Percentiles rank a stretch among this genome's conserved stretches.
These are phyloP conservation scores for Mactra quadrangularis DNA, from an alignment of 1,140 invertebrate genomes.

Conservation along the genomic window DNA sequence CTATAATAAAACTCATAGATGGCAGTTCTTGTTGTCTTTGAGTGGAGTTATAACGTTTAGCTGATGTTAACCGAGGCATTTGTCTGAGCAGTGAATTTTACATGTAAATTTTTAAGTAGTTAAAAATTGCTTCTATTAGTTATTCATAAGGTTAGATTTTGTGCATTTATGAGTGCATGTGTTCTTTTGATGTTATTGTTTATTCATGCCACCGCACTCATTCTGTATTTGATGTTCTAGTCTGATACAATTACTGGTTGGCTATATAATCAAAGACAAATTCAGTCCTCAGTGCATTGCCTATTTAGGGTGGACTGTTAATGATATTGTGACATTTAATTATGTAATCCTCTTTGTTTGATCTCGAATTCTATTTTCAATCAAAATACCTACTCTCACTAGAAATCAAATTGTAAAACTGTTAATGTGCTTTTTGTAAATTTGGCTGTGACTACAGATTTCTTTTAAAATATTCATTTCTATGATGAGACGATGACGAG, in stretches of 20 bases:
- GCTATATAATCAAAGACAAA: conserved; percentile 65
- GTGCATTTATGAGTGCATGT: too few relatives aligned
- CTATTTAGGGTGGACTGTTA: conserved; percentile 2
- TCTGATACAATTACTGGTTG: conserved; percentile 69
- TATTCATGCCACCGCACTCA: conserved; percentile 75
- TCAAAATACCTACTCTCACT: too few relatives aligned
- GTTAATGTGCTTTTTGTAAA: too few relatives aligned
- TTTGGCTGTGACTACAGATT: too few relatives aligned
- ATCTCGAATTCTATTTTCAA: not conserved
- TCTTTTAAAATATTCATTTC: not conserved
- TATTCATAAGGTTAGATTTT: too few relatives aligned
- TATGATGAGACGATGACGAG: not conserved
- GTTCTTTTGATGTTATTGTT: too few relatives aligned
- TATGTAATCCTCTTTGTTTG: not conserved
- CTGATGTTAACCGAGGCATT: too few relatives aligned
- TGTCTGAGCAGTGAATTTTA: too few relatives aligned
- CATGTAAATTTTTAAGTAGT: too few relatives aligned
- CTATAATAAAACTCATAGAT: not conserved
- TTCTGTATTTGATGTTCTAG: conserved; percentile 61
- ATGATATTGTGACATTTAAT: conserved; percentile 36
- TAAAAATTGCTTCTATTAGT: not conserved
- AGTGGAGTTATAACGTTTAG: not conserved
- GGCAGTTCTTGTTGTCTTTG: conserved; percentile 23
- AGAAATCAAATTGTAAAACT: too few relatives aligned
- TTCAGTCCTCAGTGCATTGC: conserved; percentile 26